These are phyloP conservation scores for Rhea pennata DNA, from an alignment of 2,113 vertebrate genomes.

Conservation along the genomic window DNA sequence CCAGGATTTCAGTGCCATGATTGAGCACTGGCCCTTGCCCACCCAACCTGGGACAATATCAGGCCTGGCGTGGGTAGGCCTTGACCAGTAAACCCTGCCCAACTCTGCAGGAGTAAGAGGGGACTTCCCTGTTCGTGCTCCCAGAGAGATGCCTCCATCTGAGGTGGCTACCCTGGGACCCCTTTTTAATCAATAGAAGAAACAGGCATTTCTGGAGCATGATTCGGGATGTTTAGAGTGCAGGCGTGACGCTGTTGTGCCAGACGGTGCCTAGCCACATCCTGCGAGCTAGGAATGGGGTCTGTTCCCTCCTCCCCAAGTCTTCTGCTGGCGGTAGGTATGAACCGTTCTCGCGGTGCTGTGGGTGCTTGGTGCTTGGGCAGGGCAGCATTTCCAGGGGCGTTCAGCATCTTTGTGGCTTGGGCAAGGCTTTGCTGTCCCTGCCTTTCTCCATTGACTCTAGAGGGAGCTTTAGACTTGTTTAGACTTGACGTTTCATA, in stretches of 20 bases:
- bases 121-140: too few species aligned
- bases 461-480: neutral
- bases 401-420: neutral
- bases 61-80: too few species aligned
- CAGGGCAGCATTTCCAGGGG: neutral
- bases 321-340: neutral
- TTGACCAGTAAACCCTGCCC: too few species aligned
- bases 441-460: neutral
- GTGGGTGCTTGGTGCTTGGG: fast-evolving
- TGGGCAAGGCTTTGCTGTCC: neutral
- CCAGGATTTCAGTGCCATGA: too few species aligned
- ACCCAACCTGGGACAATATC: too few species aligned
- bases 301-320: neutral
- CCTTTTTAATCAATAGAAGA: too few species aligned
- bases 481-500: too few species aligned
- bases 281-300: neutral
- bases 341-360: neutral
- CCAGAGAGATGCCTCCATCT: too few species aligned
- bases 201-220: too few species aligned
- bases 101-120: too few species aligned
- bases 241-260: neutral
- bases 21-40: too few species aligned
- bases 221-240: neutral
- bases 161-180: too few species aligned
- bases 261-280: fast-evolving